phyloP scores from a whole-genome alignment of 2,113 vertebrate species.

The Tympanuchus pallidicinctus region DNA sequence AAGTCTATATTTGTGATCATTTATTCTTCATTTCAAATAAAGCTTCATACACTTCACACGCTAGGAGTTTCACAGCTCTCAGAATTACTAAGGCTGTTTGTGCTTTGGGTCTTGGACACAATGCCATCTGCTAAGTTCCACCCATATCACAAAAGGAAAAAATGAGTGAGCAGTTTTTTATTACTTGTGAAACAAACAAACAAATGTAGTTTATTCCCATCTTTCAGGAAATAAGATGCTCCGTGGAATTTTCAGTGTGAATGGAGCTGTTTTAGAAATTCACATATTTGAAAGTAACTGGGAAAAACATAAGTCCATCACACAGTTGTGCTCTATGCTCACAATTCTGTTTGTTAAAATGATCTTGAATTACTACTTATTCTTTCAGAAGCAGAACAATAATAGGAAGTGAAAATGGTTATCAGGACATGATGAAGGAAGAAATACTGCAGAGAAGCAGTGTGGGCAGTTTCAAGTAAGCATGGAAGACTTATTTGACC shows the following conservation, averaged over 20 bases:
- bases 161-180: neutral
- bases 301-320: neutral
- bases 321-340: neutral
- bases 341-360: neutral
- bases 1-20: neutral
- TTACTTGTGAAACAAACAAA: neutral
- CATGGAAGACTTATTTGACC: neutral
- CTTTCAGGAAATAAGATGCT: slow-evolving; percentile 9
- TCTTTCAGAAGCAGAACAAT: neutral
- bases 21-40: neutral
- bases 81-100: neutral
- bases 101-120: neutral
- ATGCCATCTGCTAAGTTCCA: neutral
- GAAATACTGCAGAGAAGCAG: neutral
- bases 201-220: neutral
- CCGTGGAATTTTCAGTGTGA: neutral
- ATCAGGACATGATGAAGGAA: neutral
- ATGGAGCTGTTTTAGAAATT: slow-evolving; percentile 11
- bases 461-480: neutral
- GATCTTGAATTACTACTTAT: neutral
- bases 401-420: neutral
- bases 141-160: neutral
- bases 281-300: neutral
- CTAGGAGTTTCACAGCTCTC: neutral
- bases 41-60: neutral